Evolutionary conservation across 2,888 invertebrate species (phyloP).

Genomic region (Athetis lepigone): DNA sequence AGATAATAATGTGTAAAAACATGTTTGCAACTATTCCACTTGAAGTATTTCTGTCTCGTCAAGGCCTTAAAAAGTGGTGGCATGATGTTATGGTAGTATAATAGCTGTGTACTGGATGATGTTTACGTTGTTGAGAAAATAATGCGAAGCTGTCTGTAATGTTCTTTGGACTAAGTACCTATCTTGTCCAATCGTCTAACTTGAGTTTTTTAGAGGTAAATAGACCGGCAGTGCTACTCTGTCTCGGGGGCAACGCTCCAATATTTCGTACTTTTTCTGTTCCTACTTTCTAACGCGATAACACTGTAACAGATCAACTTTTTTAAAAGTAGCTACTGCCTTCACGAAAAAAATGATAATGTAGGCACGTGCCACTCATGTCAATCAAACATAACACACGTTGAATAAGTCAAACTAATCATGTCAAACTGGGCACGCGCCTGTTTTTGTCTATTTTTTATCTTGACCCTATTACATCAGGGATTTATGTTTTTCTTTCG

Average conservation of each 20-base stretch:
- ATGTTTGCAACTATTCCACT: no score
- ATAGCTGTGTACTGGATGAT: constrained; percentile 24
- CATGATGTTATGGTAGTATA: constrained; percentile 44
- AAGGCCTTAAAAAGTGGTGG: constrained; percentile 45
- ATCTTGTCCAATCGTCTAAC: no score
- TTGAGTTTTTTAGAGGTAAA: no score
- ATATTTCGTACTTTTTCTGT: no score
- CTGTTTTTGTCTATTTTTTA: background rate
- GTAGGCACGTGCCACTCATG: background rate
- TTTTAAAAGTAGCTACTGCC: background rate
- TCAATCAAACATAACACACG: constrained; percentile 10
- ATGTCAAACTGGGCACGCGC: constrained; percentile 3
- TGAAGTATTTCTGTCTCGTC: background rate
- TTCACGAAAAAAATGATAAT: background rate
- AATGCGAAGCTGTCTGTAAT: constrained; percentile 5
- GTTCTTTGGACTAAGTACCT: background rate
- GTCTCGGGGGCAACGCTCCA: no score
- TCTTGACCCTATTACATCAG: background rate
- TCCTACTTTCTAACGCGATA: background rate
- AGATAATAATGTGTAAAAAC: no score
- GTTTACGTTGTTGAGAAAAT: constrained; percentile 35
- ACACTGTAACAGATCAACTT: background rate
- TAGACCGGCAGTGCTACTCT: no score
- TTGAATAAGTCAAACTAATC: constrained; percentile 1
- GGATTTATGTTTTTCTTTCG: background rate